Conservation (phyloP, 1,140 invertebrate species). For the Lasioglossum albipes region DNA sequence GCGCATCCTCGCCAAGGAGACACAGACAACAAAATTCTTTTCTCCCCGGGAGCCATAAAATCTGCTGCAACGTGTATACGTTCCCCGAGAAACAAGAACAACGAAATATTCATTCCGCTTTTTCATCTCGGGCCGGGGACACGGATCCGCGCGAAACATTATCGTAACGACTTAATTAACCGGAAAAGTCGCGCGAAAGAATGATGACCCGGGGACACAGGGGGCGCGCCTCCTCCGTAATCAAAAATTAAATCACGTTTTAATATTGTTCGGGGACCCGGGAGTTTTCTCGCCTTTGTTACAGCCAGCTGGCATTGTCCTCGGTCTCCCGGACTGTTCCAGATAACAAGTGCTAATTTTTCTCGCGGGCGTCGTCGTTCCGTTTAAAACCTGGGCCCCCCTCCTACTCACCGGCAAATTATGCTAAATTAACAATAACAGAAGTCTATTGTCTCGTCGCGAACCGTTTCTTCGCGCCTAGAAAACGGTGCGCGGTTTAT, state of each 20-base stretch:
- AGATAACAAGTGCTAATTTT: slow-evolving; percentile 47
- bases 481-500: slow-evolving; percentile 22
- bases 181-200: background rate
- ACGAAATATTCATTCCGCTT: no score
- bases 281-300: slow-evolving; percentile 17
- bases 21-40: no score
- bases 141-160: background rate
- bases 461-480: background rate
- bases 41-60: no score
- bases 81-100: no score
- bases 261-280: background rate
- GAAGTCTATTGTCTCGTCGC: slow-evolving; percentile 12
- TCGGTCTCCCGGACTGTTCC: background rate
- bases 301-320: background rate
- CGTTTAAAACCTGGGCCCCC: background rate
- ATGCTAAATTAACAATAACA: slow-evolving; percentile 41
- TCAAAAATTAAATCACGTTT: slow-evolving; percentile 36
- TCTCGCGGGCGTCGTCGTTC: background rate
- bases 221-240: slow-evolving; percentile 4
- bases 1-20: no score
- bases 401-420: background rate
- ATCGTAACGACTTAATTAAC: slow-evolving; percentile 20
- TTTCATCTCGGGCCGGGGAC: no score
- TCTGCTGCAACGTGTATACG: no score
- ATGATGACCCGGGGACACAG: slow-evolving; percentile 9